Percentiles rank a stretch among this genome's conserved stretches.
phyloP scores from a whole-genome alignment of 2,113 vertebrate genomes.

The Brevimyrus niger region DNA sequence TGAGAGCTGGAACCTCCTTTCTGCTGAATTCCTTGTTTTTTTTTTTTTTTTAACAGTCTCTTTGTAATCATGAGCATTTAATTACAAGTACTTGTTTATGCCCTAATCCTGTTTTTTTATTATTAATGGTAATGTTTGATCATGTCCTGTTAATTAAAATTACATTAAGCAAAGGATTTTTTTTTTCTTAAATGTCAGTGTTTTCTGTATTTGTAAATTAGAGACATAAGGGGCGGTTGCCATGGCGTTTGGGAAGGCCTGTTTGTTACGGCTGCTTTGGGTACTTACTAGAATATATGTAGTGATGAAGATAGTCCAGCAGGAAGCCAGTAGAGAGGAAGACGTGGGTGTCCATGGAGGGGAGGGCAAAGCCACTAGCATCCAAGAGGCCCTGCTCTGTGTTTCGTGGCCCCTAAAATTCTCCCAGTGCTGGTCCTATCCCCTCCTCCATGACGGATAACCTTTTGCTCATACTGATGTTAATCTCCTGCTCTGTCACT shows the following conservation, averaged over 20 bases:
- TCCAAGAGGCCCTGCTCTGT: background rate
- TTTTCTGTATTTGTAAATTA: background rate
- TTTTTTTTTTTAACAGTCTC: background rate
- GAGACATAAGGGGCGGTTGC: background rate
- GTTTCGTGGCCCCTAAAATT: background rate
- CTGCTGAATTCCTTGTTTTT: background rate
- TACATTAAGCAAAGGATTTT: background rate
- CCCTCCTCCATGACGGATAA: conserved; percentile 7
- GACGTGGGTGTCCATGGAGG: background rate
- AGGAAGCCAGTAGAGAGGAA: background rate
- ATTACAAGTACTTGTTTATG: conserved; percentile 11
- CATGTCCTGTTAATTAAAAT: background rate
- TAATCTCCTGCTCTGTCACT: background rate
- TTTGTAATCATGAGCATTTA: conserved; percentile 3
- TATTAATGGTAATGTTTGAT: background rate
- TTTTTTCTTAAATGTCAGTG: background rate
- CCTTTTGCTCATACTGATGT: conserved; percentile 1
- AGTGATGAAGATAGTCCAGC: background rate
- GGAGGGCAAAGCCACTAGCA: background rate
- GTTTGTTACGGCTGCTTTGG: background rate
- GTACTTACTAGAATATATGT: background rate
- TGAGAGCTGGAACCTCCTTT: background rate
- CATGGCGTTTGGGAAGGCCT: background rate
- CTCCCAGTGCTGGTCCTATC: background rate
- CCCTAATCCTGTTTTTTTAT: background rate